These are phyloP conservation scores for Chrysotoxum bicinctum DNA, from an alignment of 2,888 invertebrate genomes.

Conservation along the genomic window DNA sequence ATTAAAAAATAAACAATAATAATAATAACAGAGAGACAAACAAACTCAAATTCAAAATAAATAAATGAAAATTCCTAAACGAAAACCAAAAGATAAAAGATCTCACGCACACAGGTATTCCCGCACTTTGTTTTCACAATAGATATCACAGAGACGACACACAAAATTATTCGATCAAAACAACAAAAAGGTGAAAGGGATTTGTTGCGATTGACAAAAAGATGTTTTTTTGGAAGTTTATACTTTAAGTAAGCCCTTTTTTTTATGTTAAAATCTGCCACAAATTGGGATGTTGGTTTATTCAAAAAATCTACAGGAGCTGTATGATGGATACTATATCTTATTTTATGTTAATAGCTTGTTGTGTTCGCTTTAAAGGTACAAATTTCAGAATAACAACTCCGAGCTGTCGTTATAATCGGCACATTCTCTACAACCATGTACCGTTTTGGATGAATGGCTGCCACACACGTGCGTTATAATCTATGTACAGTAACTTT, in stretches of 20 bases:
- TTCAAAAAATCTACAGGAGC: slow-evolving; percentile 38
- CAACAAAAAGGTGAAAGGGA: not conserved
- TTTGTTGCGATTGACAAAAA: slow-evolving; percentile 56
- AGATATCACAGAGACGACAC: slow-evolving; percentile 41
- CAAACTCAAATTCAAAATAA: not conserved
- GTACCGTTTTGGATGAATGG: slow-evolving; percentile 36
- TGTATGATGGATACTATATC: slow-evolving; percentile 22
- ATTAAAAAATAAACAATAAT: slow-evolving; percentile 38
- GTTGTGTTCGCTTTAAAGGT: slow-evolving; percentile 28
- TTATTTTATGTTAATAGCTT: slow-evolving; percentile 12
- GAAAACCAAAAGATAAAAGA: slow-evolving; percentile 17
- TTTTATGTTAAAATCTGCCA: slow-evolving; percentile 41
- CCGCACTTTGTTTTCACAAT: slow-evolving; percentile 28
- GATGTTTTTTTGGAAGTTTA: slow-evolving; percentile 14
- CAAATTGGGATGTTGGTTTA: slow-evolving; percentile 43
- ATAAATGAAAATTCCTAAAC: not conserved
- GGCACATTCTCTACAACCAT: slow-evolving; percentile 32
- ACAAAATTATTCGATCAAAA: slow-evolving; percentile 26
- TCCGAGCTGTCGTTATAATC: slow-evolving; percentile 51
- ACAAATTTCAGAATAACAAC: slow-evolving; percentile 29
- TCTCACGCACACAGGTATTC: slow-evolving; percentile 7
- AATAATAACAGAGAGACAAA: not conserved
- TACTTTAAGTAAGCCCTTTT: slow-evolving; percentile 11
- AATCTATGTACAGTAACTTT: slow-evolving; percentile 31
- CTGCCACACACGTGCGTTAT: slow-evolving; percentile 38